Evolutionary conservation across 1,140 invertebrate species (phyloP), one percentile per base, ranked within the genome.

Genomic region (Laupala kohalensis): DNA sequence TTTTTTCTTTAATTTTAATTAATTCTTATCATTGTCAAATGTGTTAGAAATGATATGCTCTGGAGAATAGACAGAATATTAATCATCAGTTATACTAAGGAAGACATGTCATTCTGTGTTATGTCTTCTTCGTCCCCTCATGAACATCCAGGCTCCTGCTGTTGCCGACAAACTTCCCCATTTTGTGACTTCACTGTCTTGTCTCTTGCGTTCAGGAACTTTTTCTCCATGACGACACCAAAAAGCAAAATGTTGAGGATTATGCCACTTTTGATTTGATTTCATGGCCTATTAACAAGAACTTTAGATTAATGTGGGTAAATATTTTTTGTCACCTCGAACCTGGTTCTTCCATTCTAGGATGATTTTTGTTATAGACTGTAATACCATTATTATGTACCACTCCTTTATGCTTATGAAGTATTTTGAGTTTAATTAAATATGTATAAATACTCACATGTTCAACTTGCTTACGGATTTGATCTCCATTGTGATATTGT

Each of bases 131-230:
- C 69, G 23, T 15, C 70, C 74, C 74, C 85, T 85, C 76, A 83
- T 85, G 72, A 86, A 82, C 71, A 87, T 79, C 79, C 87, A 81
- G 73, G 87, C 84, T 75, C 86, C 86, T 78, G 86, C 85, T 78
- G 86, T 87, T 82, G 87, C 86, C 77, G 86, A 85, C 76, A 88
- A 83, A 80, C 83, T 87, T 75, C 86, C 86, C 86, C 86, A 87
- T 78, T 86, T 87, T 15, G 86, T 81, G 75, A 85, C 85, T 80
- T 88, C 86, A 78, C 86, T 87, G 77, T 86, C 85, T 86, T 88
- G 83, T 70, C 72, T 73, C 29, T 69, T 26, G 27, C 67, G n/a
- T n/a, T 0, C 23, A 27, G 12, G 24, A n/a, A 15, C 28, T 3
- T 30, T 70, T 53, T 73, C 30, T 53, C 72, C 72, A 23, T 74